Conservation (phyloP, 2,797 vertebrate species). For the Vireo griseus region DNA sequence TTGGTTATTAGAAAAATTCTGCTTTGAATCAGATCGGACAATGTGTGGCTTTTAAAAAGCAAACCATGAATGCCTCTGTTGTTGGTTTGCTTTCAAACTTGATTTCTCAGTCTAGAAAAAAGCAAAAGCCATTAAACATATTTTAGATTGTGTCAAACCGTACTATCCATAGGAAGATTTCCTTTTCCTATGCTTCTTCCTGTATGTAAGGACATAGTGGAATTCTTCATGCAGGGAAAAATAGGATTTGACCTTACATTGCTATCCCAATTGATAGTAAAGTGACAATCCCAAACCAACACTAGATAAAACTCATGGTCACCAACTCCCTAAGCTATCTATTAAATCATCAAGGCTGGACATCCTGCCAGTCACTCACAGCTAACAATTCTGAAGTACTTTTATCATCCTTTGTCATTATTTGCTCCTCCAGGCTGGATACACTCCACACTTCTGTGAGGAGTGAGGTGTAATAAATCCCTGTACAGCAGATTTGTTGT, state of each 20-base stretch:
- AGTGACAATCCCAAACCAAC: neutral
- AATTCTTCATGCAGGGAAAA: neutral
- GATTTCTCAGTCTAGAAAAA: neutral
- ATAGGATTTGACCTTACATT: neutral
- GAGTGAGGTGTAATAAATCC: neutral
- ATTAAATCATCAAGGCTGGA: neutral
- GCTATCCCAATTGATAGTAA: neutral
- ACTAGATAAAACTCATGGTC: neutral
- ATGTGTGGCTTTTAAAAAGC: constrained; percentile 10
- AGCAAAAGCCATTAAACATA: neutral
- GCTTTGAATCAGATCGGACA: constrained; percentile 27
- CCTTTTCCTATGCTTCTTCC: neutral
- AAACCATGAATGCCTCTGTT: neutral
- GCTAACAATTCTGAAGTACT: neutral
- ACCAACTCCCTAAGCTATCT: neutral
- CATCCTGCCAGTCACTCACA: neutral
- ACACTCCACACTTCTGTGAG: neutral
- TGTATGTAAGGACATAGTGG: neutral
- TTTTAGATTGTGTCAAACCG: neutral
- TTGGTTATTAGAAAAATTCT: constrained; percentile 22
- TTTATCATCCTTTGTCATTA: neutral
- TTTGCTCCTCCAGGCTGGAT: neutral
- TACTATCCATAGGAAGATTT: neutral
- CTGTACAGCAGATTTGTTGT: neutral
- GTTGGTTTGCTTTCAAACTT: constrained; percentile 25